Base-by-base conservation (phyloP, 2,888 invertebrate genomes). In the Ptychoptera contaminata region DNA sequence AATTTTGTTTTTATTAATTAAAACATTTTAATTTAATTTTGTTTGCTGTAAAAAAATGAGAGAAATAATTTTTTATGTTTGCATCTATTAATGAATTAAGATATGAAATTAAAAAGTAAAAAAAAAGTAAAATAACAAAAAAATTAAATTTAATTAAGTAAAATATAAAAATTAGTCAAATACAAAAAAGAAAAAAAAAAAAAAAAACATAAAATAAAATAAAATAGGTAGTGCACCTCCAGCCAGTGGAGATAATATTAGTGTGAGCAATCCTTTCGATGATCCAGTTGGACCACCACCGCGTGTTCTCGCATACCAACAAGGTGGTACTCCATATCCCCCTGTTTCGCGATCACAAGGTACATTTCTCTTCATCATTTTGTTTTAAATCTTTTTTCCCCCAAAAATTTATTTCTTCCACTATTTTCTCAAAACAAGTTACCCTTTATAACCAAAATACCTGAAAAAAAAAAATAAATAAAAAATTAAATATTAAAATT, bases 251-350 rank as follows among this genome's bases (percentile, higher is more conserved):
- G 82, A 82, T 76, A 83, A 83, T 72, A 78, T 84, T 64, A 83
- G 75, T 75, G 82, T 83, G 67, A 82, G 82, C 67, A 84, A 84
- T 73, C 85, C 84, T 56, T 84, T 85, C 73, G 84, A 84, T 70
- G 85, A 84, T 73, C 72, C 73, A 52, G 65, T 66, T 45, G 52
- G 49, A 49, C 44, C 46, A 46, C 41, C 43, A 45, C 41, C 43
- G 41, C 46, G 45, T 42, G 54, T 52, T 50, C 52, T 51, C 55
- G 60, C 62, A 54, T 62, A 61, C 59, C 48, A 46, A 42, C 62
- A 60, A 53, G 55, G 55, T 50, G 58, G 58, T 68, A 56, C 68
- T 55, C 58, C 58, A 56, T 62, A 55, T 53, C 60, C 64, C 58
- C 61, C 67, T 49, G 64, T 65, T 59, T 61, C 62, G 58, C 64